A percentile compares a stretch with the other conserved stretches of the same genome.
Evolutionary conservation across 2,888 invertebrate species (phyloP).

Genomic region (Dicroscelio sp.): DNA sequence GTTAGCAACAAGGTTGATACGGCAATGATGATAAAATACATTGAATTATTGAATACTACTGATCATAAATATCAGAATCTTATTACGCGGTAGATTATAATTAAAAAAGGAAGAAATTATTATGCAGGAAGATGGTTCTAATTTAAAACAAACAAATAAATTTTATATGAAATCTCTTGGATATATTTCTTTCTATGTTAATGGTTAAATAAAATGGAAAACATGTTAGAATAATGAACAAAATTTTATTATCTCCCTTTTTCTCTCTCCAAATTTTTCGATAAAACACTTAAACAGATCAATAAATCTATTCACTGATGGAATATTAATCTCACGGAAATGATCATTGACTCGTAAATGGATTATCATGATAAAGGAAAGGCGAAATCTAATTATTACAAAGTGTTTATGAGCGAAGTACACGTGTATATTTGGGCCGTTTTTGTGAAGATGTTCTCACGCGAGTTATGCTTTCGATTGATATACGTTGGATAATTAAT

Average conservation of each 20-base stretch:
- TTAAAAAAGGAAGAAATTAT: background rate
- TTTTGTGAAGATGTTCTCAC: slow-evolving; percentile 73
- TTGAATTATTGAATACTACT: slow-evolving; percentile 26
- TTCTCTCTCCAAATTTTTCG: no score
- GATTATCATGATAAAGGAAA: slow-evolving; percentile 56
- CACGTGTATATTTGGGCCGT: background rate
- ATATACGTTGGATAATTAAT: slow-evolving; percentile 74
- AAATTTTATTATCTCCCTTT: no score
- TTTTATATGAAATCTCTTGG: no score
- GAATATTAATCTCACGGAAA: slow-evolving; percentile 10
- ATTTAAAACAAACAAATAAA: slow-evolving; percentile 8
- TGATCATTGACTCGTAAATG: slow-evolving; percentile 44
- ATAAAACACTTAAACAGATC: slow-evolving; percentile 13
- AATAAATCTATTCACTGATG: background rate
- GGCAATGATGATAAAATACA: slow-evolving; percentile 29
- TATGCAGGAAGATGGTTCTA: background rate
- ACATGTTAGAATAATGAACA: no score
- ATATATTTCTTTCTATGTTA: no score
- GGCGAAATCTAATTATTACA: slow-evolving; percentile 58
- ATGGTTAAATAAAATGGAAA: no score
- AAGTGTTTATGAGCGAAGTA: slow-evolving; percentile 23
- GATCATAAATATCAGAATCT: slow-evolving; percentile 8
- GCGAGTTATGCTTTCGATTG: slow-evolving; percentile 60
- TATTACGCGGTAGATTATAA: background rate
- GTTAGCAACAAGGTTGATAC: slow-evolving; percentile 50